Evolutionary conservation across 2,888 invertebrate genomes (phyloP).

Genomic region (Perdita meconis): DNA sequence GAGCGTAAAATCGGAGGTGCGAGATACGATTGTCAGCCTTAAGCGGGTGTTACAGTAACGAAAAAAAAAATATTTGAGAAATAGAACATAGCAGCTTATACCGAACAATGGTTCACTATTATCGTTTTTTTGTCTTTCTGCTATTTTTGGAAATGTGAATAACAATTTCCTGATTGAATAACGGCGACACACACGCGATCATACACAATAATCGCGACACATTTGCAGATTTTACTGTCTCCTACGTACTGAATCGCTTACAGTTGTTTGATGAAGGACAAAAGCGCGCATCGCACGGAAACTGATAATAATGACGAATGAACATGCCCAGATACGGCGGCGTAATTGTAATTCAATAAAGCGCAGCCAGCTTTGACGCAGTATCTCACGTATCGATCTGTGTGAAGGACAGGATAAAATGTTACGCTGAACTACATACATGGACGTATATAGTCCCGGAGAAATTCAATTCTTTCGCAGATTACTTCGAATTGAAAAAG

Average conservation of each 20-base stretch:
- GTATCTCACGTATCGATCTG: conserved; percentile 35
- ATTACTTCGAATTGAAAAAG: neutral
- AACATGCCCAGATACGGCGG: conserved; percentile 26
- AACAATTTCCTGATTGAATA: too few relatives aligned
- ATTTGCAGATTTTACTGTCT: neutral
- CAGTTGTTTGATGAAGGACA: conserved; percentile 43
- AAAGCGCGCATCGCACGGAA: conserved; percentile 32
- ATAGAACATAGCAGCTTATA: too few relatives aligned
- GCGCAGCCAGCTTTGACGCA: conserved; percentile 27
- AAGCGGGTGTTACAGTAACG: too few relatives aligned
- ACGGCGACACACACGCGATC: too few relatives aligned
- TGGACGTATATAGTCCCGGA: neutral
- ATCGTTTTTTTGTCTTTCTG: too few relatives aligned
- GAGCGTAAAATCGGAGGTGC: too few relatives aligned
- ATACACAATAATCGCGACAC: conserved; percentile 13
- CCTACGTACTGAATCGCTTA: neutral
- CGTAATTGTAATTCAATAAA: conserved; percentile 45
- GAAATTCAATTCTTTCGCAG: conserved; percentile 6
- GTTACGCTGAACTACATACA: too few relatives aligned
- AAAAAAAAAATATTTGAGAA: too few relatives aligned
- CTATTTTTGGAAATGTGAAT: too few relatives aligned
- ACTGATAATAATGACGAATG: conserved; percentile 59
- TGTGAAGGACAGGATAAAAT: neutral
- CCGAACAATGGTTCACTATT: too few relatives aligned
- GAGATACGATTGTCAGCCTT: too few relatives aligned